Conservation (phyloP, 2,113 vertebrate genomes). For the Pristiophorus japonicus region DNA sequence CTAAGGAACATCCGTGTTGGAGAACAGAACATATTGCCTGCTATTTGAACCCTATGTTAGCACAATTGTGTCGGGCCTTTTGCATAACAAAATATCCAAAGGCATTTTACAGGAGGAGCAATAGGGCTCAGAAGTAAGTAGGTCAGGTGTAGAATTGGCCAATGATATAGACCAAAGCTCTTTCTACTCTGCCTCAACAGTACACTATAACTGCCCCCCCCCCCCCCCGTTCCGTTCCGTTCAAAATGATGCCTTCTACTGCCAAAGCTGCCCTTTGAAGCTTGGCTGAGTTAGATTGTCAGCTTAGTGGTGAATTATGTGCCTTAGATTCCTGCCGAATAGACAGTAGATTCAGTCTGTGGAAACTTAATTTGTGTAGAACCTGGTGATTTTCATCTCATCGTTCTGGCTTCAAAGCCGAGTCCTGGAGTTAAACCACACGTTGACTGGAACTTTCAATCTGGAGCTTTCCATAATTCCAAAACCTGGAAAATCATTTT, state of each 20-base stretch:
- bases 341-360: not conserved
- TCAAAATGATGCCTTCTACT: no score
- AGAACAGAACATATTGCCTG: not conserved
- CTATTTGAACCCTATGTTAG: not conserved
- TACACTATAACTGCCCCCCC: not conserved
- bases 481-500: not conserved
- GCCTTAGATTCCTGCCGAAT: not conserved
- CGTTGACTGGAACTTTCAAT: not conserved
- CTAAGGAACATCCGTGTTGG: not conserved
- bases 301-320: not conserved
- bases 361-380: not conserved
- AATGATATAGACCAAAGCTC: not conserved
- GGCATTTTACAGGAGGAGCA: not conserved
- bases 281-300: not conserved
- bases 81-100: not conserved
- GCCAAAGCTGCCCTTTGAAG: no score
- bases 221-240: no score
- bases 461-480: not conserved
- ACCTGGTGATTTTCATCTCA: not conserved
- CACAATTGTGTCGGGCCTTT: not conserved
- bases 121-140: not conserved
- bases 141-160: not conserved
- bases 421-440: not conserved
- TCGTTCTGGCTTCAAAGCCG: not conserved
- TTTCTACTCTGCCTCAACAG: not conserved